Percentiles rank a stretch among this genome's conserved stretches.
Evolutionary conservation across 92 coral and sea anemone genomes (phyloP).

Genomic region (Epizoanthus fatuus): DNA sequence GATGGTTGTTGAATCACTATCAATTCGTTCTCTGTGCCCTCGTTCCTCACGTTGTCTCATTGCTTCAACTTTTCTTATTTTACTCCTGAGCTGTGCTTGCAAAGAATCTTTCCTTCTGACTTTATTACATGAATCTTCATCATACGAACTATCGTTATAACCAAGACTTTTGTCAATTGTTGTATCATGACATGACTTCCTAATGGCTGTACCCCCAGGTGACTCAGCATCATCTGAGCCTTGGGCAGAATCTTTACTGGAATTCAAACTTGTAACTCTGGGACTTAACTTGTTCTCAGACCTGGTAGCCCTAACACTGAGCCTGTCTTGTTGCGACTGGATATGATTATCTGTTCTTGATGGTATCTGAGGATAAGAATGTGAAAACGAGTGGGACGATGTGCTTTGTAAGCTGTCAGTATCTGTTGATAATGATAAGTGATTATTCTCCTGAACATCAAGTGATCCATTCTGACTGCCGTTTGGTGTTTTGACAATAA

Average conservation of each 20-base stretch:
- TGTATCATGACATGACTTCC: neutral
- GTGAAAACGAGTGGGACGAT: slow-evolving; percentile 86
- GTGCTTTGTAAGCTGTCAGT: slow-evolving; percentile 86
- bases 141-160: slow-evolving; percentile 82
- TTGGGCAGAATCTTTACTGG: slow-evolving; percentile 2
- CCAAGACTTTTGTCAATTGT: slow-evolving; percentile 65
- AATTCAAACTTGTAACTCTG: slow-evolving; percentile 25
- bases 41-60: slow-evolving; percentile 24
- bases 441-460: slow-evolving; percentile 35
- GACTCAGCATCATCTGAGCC: neutral
- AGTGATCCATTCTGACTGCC: neutral
- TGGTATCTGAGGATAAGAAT: slow-evolving; percentile 60
- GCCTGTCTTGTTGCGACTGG: slow-evolving; percentile 48
- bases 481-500: neutral
- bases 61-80: slow-evolving; percentile 72
- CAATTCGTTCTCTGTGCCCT: slow-evolving; percentile 62
- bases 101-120: slow-evolving; percentile 82
- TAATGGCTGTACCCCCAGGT: neutral
- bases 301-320: slow-evolving; percentile 51
- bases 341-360: slow-evolving; percentile 21
- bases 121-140: slow-evolving; percentile 59
- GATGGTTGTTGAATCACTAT: slow-evolving; percentile 90
- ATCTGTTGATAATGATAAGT: slow-evolving; percentile 55
- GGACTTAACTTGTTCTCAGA: slow-evolving; percentile 26
- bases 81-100: slow-evolving; percentile 84